Evolutionary conservation across 2,113 vertebrate genomes (phyloP), one percentile per base, ranked within the genome.

Genomic region (Manacus vitellinus): DNA sequence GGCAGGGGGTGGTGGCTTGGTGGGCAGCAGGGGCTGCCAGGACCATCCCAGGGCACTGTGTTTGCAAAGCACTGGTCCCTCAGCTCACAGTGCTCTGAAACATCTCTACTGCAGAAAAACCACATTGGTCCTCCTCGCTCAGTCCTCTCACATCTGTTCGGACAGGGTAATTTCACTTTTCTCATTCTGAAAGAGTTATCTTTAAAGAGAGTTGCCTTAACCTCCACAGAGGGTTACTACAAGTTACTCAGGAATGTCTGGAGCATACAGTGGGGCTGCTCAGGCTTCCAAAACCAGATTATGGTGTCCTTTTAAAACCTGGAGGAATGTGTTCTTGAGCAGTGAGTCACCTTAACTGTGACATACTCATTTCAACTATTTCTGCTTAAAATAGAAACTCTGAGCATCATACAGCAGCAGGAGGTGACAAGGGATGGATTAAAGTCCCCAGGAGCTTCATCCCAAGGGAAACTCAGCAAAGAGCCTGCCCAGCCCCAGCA

Each of bases 211-310:
- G 44, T 67, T 63, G 41, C 44, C 28, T 81, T 77, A 65, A 65
- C 56, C 82, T 92, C 49, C n/a, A 17, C 51, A 67, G 55, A 88
- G 20, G 22, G 43, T 83, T 71, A 52, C 74, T 58, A 22, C 28
- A 72, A 75, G 37, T 56, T 93, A 62, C 30, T 89, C 9, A 6
- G 33, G 31, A 77, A 33, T 0, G 3, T 61, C 72, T 93, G 44
- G 35, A 75, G 65, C 11, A 4, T 55, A 52, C 30, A 81, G 25
- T 65, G 65, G n/a, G 25, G 52, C 68, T 93, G 66, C 49, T 94
- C 56, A 95, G 86, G 47, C 85, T 92, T 89, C 68, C 72, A 92
- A 91, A 92, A 93, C 84, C 65, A 84, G 68, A 87, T 92, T 93
- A 88, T 72, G 68, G 16, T 79, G 74, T 79, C 67, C 52, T 79